Evolutionary conservation across 1,140 invertebrate genomes (phyloP).

Genomic region (Cyrtorhinus lividipennis): DNA sequence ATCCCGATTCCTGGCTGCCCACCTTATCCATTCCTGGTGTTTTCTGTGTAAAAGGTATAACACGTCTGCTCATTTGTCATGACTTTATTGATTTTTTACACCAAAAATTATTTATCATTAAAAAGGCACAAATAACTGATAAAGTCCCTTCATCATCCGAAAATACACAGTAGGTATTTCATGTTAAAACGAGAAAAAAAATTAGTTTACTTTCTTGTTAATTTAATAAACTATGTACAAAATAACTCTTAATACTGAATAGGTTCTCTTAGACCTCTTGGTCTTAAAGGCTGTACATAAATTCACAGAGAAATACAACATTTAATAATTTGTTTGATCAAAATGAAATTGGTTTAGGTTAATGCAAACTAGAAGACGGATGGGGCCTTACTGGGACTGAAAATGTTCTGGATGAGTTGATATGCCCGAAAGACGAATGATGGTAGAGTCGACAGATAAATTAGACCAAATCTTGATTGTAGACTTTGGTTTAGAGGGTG

Average conservation of each 20-base stretch:
- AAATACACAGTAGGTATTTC: neutral
- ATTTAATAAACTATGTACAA: neutral
- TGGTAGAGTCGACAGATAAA: no score
- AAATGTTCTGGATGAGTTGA: no score
- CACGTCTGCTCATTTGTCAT: no score
- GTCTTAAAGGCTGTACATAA: neutral
- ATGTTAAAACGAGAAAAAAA: neutral
- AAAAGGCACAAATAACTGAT: neutral
- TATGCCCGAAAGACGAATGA: no score
- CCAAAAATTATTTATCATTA: neutral
- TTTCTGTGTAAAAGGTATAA: no score
- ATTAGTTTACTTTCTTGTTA: neutral
- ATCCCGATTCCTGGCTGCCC: no score
- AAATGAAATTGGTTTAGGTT: no score
- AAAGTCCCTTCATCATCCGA: neutral
- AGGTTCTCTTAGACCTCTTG: neutral
- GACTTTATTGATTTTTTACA: neutral
- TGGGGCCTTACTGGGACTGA: no score
- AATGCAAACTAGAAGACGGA: no score
- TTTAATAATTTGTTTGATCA: neutral
- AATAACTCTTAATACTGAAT: neutral
- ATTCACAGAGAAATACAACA: neutral
- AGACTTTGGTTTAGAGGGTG: no score
- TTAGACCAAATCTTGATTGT: no score
- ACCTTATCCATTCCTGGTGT: no score